Conservation (phyloP, 2,113 vertebrate genomes). For the Syrrhaptes paradoxus region DNA sequence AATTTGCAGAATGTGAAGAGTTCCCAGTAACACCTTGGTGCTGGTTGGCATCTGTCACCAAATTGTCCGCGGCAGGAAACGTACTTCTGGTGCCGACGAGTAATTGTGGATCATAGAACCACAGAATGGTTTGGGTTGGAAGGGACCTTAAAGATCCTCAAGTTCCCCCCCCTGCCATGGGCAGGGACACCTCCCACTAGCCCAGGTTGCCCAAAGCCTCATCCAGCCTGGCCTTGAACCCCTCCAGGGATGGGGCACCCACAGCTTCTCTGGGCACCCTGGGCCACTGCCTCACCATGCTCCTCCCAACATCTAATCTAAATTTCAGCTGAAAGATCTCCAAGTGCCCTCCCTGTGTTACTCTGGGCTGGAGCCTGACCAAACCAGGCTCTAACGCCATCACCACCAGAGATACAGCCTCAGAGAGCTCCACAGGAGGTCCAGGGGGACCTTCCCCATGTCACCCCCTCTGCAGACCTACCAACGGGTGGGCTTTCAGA, state of each 20-base stretch:
- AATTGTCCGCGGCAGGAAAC: background rate
- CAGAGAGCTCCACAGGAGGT: background rate
- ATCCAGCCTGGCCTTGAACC: too few species aligned
- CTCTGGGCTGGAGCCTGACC: background rate
- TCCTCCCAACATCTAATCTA: too few species aligned
- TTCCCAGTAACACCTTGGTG: background rate
- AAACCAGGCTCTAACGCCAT: background rate
- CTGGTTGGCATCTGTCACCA: background rate
- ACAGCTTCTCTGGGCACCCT: too few species aligned
- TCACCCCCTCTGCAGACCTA: too few species aligned
- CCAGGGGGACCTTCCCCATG: background rate
- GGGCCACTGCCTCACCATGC: too few species aligned
- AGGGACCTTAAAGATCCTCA: too few species aligned
- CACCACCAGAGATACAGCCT: background rate
- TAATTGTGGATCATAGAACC: background rate
- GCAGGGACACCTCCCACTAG: too few species aligned
- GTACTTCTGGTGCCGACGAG: background rate
- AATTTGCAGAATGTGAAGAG: background rate
- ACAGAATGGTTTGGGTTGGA: too few species aligned
- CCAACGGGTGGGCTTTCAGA: too few species aligned
- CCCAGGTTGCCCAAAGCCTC: too few species aligned
- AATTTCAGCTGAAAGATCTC: background rate
- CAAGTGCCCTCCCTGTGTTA: background rate
- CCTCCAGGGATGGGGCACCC: too few species aligned
- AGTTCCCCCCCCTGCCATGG: too few species aligned